These are phyloP conservation scores for Lithobates sylvaticus DNA, from an alignment of 2,797 vertebrate genomes.

Conservation along the genomic window DNA sequence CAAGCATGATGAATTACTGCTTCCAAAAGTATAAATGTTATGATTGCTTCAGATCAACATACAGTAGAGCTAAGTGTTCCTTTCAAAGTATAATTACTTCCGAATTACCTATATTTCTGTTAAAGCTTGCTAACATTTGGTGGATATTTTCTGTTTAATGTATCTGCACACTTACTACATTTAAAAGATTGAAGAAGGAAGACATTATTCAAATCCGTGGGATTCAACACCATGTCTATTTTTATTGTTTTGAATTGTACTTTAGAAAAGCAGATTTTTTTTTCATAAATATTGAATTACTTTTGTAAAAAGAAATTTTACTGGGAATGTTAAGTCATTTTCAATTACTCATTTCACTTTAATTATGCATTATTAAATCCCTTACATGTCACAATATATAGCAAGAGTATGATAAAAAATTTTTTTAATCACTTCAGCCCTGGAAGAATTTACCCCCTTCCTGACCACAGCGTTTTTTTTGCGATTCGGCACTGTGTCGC, in stretches of 20 bases:
- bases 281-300: neutral
- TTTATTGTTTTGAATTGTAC: slow-evolving; percentile 14
- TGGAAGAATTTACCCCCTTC: too few relatives aligned
- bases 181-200: slow-evolving; percentile 7
- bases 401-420: too few relatives aligned
- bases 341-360: too few relatives aligned
- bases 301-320: too few relatives aligned
- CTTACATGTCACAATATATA: too few relatives aligned
- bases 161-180: slow-evolving; percentile 26
- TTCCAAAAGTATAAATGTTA: slow-evolving; percentile 34
- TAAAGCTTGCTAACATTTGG: slow-evolving; percentile 22
- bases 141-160: slow-evolving; percentile 40
- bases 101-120: slow-evolving; percentile 35
- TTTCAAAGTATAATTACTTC: slow-evolving; percentile 45
- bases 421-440: accelerated
- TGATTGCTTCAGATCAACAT: slow-evolving; percentile 33
- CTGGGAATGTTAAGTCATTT: too few relatives aligned
- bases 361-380: too few relatives aligned
- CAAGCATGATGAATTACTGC: slow-evolving; percentile 23
- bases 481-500: too few relatives aligned
- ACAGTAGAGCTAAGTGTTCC: slow-evolving; percentile 18
- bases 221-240: neutral
- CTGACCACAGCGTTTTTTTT: too few relatives aligned
- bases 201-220: slow-evolving; percentile 20
- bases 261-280: neutral